These are phyloP conservation scores for Ctena decussata DNA, from an alignment of 2,888 invertebrate genomes.

Conservation along the genomic window DNA sequence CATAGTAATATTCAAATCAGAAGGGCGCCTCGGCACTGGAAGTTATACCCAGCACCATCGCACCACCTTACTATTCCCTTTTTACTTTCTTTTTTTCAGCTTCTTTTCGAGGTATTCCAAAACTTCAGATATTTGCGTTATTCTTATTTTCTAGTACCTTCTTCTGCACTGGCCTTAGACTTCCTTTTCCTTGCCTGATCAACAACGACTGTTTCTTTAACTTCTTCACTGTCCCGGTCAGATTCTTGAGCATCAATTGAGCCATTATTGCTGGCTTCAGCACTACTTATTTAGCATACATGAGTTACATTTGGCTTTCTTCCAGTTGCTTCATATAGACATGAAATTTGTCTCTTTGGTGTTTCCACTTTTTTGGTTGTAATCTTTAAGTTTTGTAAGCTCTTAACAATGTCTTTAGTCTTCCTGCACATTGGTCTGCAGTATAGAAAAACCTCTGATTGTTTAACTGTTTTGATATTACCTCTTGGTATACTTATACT, in stretches of 20 bases:
- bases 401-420: conserved; percentile 16
- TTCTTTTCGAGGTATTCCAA: no score
- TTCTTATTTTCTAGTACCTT: no score
- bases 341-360: not conserved
- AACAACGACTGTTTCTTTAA: not conserved
- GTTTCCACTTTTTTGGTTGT: conserved; percentile 22
- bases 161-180: no score
- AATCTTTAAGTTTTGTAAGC: conserved; percentile 29
- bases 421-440: conserved; percentile 13
- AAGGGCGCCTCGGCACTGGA: no score
- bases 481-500: no score
- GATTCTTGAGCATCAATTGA: not conserved
- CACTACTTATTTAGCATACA: conserved; percentile 4
- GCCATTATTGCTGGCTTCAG: not conserved
- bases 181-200: no score
- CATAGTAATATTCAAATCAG: no score
- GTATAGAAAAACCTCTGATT: not conserved
- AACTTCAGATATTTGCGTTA: no score
- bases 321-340: conserved; percentile 18
- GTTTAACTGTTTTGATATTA: conserved; percentile 11
- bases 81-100: no score
- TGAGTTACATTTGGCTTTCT: conserved; percentile 28
- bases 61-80: no score
- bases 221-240: not conserved
- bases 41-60: no score